Evolutionary conservation across 2,797 vertebrate species (phyloP).

Genomic region (Spinus olivaceus): DNA sequence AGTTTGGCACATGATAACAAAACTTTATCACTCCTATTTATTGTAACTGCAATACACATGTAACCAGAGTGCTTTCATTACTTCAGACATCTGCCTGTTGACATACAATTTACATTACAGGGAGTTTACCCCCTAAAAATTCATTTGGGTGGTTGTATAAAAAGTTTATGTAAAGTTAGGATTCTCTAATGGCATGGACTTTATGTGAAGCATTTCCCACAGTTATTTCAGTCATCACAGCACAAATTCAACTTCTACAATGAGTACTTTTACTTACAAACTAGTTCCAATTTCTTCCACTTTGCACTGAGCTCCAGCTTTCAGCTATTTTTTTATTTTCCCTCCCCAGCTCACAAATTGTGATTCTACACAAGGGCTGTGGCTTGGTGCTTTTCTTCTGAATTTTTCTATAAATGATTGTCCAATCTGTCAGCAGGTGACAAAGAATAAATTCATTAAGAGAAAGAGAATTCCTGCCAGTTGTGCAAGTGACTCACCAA

Average conservation of each 20-base stretch:
- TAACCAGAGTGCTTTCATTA: conserved; percentile 29
- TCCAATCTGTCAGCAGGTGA: neutral
- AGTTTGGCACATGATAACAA: neutral
- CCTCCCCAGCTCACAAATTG: neutral
- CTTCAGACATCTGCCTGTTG: neutral
- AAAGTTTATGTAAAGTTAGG: neutral
- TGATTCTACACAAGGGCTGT: neutral
- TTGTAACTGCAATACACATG: neutral
- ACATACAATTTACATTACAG: neutral
- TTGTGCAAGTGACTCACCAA: neutral
- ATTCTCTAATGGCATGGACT: neutral
- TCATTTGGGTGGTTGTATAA: neutral
- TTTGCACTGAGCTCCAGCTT: neutral
- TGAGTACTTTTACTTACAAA: neutral
- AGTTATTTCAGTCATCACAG: neutral
- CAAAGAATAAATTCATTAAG: neutral
- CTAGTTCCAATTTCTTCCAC: neutral
- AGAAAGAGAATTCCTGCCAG: neutral
- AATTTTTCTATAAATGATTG: neutral
- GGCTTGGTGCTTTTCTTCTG: neutral
- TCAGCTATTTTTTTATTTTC: neutral
- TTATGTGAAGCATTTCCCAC: neutral
- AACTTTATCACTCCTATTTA: neutral
- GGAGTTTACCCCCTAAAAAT: neutral
- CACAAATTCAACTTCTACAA: neutral